These are phyloP conservation scores for Oreonectes daqikongensis DNA, from an alignment of 2,797 vertebrate genomes.

Conservation along the genomic window DNA sequence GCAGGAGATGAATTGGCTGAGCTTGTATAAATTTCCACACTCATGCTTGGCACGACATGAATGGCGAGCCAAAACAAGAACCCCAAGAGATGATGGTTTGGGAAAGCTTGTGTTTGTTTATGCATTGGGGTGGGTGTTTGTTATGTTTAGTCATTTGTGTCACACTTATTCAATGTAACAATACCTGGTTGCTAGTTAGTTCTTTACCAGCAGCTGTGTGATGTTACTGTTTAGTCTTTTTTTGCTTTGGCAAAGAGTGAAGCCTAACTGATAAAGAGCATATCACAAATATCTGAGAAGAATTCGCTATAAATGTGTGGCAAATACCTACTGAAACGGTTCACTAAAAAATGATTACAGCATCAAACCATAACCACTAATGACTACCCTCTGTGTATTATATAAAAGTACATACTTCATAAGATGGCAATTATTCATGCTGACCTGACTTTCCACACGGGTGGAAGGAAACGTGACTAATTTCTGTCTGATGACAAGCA, in stretches of 20 bases:
- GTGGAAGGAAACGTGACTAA: constrained; percentile 25
- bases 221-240: not conserved
- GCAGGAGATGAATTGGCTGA: constrained; percentile 39
- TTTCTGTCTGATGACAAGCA: constrained; percentile 46
- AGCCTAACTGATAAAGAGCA: no score
- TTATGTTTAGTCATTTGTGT: not conserved
- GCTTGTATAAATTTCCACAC: constrained; percentile 46
- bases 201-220: not conserved
- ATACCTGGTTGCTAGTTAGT: not conserved
- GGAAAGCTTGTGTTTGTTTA: not conserved
- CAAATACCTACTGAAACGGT: no score
- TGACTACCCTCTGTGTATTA: constrained; percentile 10
- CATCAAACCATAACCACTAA: not conserved
- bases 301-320: no score
- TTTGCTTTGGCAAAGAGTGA: not conserved
- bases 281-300: no score
- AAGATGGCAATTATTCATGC: constrained; percentile 34
- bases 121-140: not conserved
- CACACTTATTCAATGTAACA: constrained; percentile 1
- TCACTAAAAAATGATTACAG: not conserved
- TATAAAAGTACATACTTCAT: constrained; percentile 23
- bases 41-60: constrained; percentile 31
- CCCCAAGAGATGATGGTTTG: not conserved
- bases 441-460: constrained; percentile 40
- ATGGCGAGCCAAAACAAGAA: constrained; percentile 26